These are phyloP conservation scores for Henicopernis longicauda DNA, from an alignment of 2,113 vertebrate species.

Conservation along the genomic window DNA sequence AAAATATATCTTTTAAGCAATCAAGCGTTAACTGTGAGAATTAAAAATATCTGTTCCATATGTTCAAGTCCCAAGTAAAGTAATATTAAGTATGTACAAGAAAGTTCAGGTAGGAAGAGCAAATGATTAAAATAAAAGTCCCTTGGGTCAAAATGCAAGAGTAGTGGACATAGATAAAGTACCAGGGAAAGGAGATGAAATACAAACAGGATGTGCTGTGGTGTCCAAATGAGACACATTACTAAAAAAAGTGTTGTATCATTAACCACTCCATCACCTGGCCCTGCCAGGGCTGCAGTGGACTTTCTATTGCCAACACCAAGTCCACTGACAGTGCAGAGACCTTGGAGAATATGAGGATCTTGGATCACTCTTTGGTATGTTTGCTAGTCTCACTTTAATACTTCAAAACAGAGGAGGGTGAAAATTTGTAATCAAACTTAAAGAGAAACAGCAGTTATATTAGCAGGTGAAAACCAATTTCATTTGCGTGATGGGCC, in stretches of 20 bases:
- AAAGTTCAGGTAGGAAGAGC: constrained; percentile 64
- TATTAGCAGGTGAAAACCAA: background rate
- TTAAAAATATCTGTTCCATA: constrained; percentile 73
- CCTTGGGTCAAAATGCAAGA: constrained; percentile 26
- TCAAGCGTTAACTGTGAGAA: constrained; percentile 45
- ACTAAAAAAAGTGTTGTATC: constrained; percentile 50
- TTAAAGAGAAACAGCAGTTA: background rate
- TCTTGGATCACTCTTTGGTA: background rate
- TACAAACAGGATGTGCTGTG: constrained; percentile 59
- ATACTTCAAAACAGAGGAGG: background rate
- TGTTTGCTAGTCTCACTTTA: background rate
- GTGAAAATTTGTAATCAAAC: background rate
- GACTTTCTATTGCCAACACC: background rate
- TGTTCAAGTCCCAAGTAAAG: constrained; percentile 52
- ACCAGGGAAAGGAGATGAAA: constrained; percentile 59
- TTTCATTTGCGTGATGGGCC: background rate
- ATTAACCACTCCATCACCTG: constrained; percentile 52
- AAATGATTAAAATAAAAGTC: constrained; percentile 71
- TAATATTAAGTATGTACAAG: constrained; percentile 66
- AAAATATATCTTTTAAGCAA: constrained; percentile 62
- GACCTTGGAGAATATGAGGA: background rate
- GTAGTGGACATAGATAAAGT: constrained; percentile 60
- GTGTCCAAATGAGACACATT: constrained; percentile 64
- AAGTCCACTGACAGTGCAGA: background rate
- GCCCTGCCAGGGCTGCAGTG: background rate